These are phyloP conservation scores for Hydrolagus affinis DNA, from an alignment of 2,113 vertebrate genomes.

Conservation along the genomic window DNA sequence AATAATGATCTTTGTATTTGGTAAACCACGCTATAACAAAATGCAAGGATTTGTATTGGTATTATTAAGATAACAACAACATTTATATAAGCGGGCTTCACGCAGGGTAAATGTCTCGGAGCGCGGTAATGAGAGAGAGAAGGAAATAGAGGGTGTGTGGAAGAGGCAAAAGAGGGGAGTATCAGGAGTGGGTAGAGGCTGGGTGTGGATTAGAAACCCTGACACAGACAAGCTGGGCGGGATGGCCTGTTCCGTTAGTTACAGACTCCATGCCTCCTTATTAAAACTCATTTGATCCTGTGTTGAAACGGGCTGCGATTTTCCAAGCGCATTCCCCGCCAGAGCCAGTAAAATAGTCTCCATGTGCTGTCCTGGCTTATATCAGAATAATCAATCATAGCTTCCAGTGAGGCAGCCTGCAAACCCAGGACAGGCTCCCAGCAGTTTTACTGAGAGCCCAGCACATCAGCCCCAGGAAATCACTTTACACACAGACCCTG, in stretches of 20 bases:
- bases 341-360: background rate
- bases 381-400: background rate
- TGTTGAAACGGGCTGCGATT: background rate
- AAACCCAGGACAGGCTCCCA: background rate
- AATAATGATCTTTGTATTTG: no score
- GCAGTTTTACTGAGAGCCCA: background rate
- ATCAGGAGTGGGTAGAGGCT: background rate
- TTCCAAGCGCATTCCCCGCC: no score
- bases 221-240: background rate
- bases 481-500: background rate
- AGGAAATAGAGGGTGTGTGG: background rate
- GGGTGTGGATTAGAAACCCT: background rate
- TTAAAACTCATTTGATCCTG: background rate
- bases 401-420: background rate
- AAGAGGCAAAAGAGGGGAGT: background rate
- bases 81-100: no score
- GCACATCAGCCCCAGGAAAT: background rate
- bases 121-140: background rate
- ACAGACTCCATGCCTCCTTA: background rate
- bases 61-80: no score
- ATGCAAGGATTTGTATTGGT: no score
- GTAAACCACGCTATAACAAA: no score
- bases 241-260: background rate
- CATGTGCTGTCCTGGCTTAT: background rate
- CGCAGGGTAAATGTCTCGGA: no score